These are phyloP conservation scores for Neoarius graeffei DNA, from an alignment of 2,113 vertebrate species.

Conservation along the genomic window DNA sequence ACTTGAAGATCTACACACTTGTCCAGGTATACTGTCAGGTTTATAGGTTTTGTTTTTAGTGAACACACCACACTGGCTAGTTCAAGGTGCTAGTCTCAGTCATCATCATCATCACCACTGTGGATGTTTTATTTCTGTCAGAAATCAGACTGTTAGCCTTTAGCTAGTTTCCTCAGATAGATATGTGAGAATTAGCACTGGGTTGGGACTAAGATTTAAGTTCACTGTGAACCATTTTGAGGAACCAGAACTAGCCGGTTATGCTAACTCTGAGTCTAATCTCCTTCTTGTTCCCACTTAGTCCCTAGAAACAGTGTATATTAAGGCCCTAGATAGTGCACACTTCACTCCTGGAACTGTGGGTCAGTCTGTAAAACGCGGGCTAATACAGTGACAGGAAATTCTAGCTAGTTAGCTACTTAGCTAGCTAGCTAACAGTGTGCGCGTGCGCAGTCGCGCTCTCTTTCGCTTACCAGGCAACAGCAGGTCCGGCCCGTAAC, in stretches of 20 bases:
- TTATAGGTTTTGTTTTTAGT: background rate
- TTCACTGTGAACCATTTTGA: background rate
- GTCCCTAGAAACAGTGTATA: background rate
- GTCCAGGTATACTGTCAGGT: background rate
- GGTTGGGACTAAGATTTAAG: background rate
- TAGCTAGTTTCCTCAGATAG: background rate
- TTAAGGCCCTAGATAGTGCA: background rate
- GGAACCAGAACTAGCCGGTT: background rate
- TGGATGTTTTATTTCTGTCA: background rate
- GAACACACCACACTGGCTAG: too few relatives aligned
- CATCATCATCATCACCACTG: background rate
- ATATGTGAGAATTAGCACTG: background rate
- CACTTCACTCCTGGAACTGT: too few relatives aligned
- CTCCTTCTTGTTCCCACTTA: background rate
- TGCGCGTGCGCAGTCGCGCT: background rate
- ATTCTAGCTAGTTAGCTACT: background rate
- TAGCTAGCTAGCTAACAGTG: background rate
- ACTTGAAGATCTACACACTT: background rate
- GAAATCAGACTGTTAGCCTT: background rate
- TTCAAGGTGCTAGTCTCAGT: background rate
- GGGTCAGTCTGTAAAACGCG: background rate
- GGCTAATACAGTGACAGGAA: background rate
- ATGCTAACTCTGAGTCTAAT: background rate
- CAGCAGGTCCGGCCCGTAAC: conserved; percentile 71
- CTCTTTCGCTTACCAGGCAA: conserved; percentile 68